A percentile compares a stretch with the other conserved stretches of the same genome.
Conservation (phyloP, 2,797 vertebrate species). For the Siniperca obscura region DNA sequence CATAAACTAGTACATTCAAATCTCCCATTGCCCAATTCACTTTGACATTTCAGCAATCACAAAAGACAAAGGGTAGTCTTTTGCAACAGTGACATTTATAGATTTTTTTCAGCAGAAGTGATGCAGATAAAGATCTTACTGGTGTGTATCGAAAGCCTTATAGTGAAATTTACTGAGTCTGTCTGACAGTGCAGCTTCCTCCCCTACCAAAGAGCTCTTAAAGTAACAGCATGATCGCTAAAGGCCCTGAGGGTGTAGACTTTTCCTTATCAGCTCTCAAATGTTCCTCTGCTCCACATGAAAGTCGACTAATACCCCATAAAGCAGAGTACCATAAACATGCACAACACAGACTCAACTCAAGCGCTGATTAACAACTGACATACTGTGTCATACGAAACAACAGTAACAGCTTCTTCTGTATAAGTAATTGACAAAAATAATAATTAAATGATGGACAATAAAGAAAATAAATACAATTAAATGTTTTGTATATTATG, state of each 20-base stretch:
- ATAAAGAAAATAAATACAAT: too few species aligned
- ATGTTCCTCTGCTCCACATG: background rate
- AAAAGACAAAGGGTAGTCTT: too few species aligned
- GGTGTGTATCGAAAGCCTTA: background rate
- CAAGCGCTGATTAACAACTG: background rate
- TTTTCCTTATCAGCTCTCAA: background rate
- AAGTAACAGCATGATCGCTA: background rate
- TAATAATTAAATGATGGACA: too few species aligned
- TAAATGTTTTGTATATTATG: background rate
- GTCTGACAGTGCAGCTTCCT: background rate
- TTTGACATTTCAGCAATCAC: background rate
- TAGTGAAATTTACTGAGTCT: background rate
- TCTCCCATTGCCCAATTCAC: background rate
- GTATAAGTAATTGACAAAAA: too few species aligned
- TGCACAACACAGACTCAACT: background rate
- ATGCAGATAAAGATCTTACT: constrained; percentile 7
- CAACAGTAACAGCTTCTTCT: too few species aligned
- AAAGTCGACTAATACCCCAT: background rate
- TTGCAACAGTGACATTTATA: constrained; percentile 3
- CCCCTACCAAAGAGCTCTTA: background rate
- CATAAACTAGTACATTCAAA: background rate
- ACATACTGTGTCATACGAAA: too few species aligned
- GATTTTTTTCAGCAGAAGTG: background rate
- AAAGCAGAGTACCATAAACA: background rate
- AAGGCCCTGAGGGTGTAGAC: background rate